Base-by-base conservation (phyloP, 2,113 vertebrate genomes). In the Chamaetylas fuelleborni region DNA sequence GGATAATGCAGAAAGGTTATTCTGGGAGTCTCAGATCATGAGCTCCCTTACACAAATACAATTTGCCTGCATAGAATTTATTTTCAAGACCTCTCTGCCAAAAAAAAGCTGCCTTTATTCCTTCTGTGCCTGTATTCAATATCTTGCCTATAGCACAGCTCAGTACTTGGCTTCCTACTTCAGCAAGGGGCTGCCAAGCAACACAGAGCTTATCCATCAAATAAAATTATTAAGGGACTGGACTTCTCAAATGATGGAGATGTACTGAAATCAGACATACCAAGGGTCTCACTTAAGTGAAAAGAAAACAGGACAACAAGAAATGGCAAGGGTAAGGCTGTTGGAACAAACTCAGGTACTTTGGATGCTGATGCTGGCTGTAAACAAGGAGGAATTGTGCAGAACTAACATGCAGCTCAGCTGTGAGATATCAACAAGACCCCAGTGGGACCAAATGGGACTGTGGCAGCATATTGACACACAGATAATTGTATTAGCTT, bases 401-500 rank as follows among this genome's bases (percentile, higher is more conserved):
- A 95, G 81, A 95, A 93, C 74, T 82, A 89, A 69, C 62, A 70
- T 22, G 76, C 87, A 87, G 36, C 84, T 94, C 66, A 79, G 74
- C 90, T 89, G 50, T 62, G 54, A 92, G 84, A 66, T 66, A 92
- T 45, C 84, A 96, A 61, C 66, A 54, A 84, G 87, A 88, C 60
- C 71, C 70, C 85, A 80, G 58, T 88, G 94, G 80, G 86, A 93
- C 82, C 76, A 86, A 94, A 90, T 34, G 79, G 82, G 76, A 86
- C 82, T 1, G 0, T 33, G 83, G 83, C 72, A 92, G 86, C 67
- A 34, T 86, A 90, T 3, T 92, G 91, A 85, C 89, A 93, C 60
- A 18, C 2, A 76, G 91, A 84, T 95, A 92, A 96, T 69, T 89
- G 65, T 91, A 87, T 86, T 61, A 96, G 81, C 86, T 95, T 74